Evolutionary conservation across 2,113 vertebrate genomes (phyloP).

Genomic region (Craseonycteris thonglongyai): DNA sequence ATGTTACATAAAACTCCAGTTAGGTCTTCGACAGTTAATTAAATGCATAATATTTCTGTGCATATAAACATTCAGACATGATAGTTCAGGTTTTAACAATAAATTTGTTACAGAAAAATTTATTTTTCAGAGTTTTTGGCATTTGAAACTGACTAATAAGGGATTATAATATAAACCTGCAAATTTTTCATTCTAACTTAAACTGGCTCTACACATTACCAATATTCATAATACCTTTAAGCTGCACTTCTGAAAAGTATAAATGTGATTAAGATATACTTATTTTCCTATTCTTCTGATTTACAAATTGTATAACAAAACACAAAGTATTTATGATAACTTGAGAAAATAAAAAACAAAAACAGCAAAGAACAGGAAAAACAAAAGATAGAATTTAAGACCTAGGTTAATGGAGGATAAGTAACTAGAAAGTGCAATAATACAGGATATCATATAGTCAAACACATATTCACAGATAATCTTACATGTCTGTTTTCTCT

Average conservation of each 20-base stretch:
- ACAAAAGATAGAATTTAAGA: slow-evolving; percentile 4
- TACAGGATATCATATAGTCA: background rate
- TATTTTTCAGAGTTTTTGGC: background rate
- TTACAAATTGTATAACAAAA: background rate
- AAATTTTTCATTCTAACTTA: background rate
- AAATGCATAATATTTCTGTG: background rate
- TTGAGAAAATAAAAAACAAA: background rate
- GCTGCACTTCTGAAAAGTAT: background rate
- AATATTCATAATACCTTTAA: slow-evolving; percentile 9
- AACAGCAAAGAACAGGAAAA: background rate
- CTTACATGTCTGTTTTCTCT: slow-evolving; percentile 98
- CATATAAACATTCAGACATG: background rate
- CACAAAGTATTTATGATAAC: background rate
- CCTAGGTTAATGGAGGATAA: background rate
- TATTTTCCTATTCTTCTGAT: background rate
- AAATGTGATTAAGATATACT: background rate
- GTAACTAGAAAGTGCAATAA: background rate
- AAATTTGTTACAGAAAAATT: background rate
- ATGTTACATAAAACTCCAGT: background rate
- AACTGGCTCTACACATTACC: background rate
- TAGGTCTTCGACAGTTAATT: background rate
- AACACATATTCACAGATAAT: background rate
- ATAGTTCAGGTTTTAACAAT: background rate
- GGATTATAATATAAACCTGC: background rate
- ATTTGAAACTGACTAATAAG: background rate